Evolutionary conservation across 1,140 invertebrate genomes (phyloP), one percentile per base, ranked within the genome.

Genomic region (Saccostrea echinata): DNA sequence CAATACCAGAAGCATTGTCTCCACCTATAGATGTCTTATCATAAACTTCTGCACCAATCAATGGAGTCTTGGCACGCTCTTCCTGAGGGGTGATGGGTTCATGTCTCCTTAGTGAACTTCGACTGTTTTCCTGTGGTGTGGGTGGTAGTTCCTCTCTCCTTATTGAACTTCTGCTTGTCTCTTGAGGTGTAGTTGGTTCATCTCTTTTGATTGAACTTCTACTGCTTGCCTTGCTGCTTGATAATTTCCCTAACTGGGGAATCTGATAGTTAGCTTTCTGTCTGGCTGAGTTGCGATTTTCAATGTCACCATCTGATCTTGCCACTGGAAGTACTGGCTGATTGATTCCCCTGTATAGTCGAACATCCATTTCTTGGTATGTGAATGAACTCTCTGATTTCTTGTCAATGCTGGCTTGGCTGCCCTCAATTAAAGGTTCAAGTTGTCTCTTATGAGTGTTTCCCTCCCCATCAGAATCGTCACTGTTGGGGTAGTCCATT

Each of bases 401-500:
- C 53, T 84, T 84, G 52, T 84, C 83, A 55, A 84, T 53, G 27
- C 83, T 84, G 81, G 35, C 52, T 13, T 55, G 43, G 55, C 85
- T 87, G 33, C 82, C 81, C 57, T 86, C 86, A 18, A 89, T 71
- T 13, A 86, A 84, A 76, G 83, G 82, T 16, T 71, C 61, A 0
- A 88, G 27, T 11, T 57, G 52, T 13, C 43, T 84, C 52, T 84
- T 84, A 11, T 57, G 27, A 35, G 83, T 33, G 21, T 83, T 83
- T 12, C 68, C 68, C 11, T 86, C 83, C 3, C 87, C 90, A 76
- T 89, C 83, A 2, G 90, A 91, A n/a, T 90, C 91, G 33, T 92
- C 90, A 76, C 89, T 88, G 9, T 86, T 52, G 6, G 86, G 86
- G 51, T 90, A 89, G 61, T 91, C 89, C 81, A 90, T 90, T 3